Evolutionary conservation across 2,113 vertebrate species (phyloP), one percentile per base, ranked within the genome.

Genomic region (Colossoma macropomum): DNA sequence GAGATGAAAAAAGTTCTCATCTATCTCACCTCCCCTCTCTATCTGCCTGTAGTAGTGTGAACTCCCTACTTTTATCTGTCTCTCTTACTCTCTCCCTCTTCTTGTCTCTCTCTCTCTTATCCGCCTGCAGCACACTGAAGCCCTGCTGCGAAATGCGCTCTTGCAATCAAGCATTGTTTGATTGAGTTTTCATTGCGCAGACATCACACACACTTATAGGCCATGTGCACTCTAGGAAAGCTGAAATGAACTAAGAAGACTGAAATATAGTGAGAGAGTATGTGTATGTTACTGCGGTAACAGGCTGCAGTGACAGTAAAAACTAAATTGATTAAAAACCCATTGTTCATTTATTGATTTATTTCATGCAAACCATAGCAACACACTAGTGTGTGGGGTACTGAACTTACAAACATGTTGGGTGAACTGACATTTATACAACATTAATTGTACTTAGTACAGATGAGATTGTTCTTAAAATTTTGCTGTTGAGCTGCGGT

Each of bases 61-160:
- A 23, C 66, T 38, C 30, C 19, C 13, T 12, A 88, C 82, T 86
- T 86, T 90, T 91, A 87, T 85, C 79, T 88, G 83, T 75, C 27
- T 19, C 84, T 83, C 65, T 77, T 34, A 66, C 54, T 48, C 48
- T 74, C 82, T 25, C 62, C 68, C 50, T 30, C 12, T 72, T 25
- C 1, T 19, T 60, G 59, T 19, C 28, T 85, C 25, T 77, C 65
- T 71, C 23, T 54, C 73, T 65, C 62, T 80, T 65, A 72, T 80
- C 78, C 82, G 62, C 54, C 65, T 81, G 52, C 81, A 84, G 85
- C 69, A 77, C 30, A 62, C 30, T 77, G 68, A 48, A 81, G 66
- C 38, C 85, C 66, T 54, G 60, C 84, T 85, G 81, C 12, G 83
- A 80, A 80, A 72, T 60, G 65, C 83, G 84, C 81, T 87, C 81